Percentiles rank a stretch among this genome's conserved stretches.
These are phyloP conservation scores for Pluvialis apricaria DNA, from an alignment of 2,113 vertebrate genomes.

Conservation along the genomic window DNA sequence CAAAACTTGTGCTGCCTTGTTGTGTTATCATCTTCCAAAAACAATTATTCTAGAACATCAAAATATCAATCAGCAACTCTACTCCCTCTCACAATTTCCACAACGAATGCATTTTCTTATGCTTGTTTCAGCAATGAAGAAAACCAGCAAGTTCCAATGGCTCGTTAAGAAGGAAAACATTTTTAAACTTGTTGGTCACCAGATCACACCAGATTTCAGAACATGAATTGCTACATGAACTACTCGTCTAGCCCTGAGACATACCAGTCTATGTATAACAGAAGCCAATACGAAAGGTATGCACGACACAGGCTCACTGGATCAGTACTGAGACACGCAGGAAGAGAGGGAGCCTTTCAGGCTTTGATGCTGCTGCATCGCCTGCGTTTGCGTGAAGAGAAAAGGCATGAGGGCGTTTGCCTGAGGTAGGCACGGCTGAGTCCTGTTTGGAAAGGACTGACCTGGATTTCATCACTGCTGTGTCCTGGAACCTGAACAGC, in stretches of 20 bases:
- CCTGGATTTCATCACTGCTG: not conserved
- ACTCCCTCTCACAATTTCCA: not conserved
- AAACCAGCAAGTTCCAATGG: not conserved
- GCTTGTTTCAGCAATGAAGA: not conserved
- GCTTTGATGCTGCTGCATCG: not conserved
- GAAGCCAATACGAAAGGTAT: not conserved
- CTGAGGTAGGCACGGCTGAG: not conserved
- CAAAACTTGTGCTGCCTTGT: not conserved
- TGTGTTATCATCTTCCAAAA: not conserved
- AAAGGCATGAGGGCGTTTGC: not conserved
- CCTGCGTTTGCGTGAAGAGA: not conserved
- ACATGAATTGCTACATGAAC: not conserved
- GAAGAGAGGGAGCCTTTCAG: not conserved
- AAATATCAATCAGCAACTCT: not conserved
- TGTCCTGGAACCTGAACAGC: not conserved
- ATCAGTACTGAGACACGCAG: not conserved
- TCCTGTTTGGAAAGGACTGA: not conserved
- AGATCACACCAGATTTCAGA: not conserved
- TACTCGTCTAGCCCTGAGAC: not conserved
- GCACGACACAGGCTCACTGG: no score
- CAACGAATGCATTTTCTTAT: not conserved
- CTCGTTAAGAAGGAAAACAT: not conserved
- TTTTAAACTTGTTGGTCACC: not conserved
- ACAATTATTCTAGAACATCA: not conserved
- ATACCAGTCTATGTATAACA: not conserved